Conservation (phyloP, 2,113 vertebrate genomes). For the Lophochroa leadbeateri region DNA sequence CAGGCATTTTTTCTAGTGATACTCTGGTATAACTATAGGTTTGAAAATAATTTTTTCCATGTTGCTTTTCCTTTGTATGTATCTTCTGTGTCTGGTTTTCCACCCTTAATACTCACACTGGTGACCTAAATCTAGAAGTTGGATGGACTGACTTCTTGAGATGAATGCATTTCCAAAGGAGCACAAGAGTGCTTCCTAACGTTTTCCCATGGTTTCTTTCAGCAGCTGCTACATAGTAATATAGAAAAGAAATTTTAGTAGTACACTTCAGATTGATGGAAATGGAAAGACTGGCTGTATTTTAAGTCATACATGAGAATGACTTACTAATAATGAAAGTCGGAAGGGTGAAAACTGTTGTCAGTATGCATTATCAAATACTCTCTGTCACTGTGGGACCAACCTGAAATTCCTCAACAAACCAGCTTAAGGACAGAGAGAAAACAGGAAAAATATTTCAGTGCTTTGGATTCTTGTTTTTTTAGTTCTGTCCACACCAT, state of each 20-base stretch:
- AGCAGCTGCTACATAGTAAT: not conserved
- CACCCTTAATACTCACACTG: not conserved
- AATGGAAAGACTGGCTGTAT: not conserved
- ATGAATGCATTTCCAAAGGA: not conserved
- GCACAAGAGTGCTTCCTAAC: fast-evolving
- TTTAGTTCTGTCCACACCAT: not conserved
- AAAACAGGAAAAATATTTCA: not conserved
- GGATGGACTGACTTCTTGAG: not conserved
- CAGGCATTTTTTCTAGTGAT: not conserved
- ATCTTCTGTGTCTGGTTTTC: not conserved
- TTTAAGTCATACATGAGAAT: not conserved
- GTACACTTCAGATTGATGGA: not conserved
- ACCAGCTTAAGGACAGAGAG: not conserved
- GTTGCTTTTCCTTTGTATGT: not conserved
- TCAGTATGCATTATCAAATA: not conserved
- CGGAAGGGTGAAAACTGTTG: not conserved
- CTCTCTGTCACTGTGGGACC: not conserved
- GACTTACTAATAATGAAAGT: not conserved
- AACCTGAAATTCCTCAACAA: not conserved
- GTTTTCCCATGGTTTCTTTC: not conserved
- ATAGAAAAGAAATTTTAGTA: not conserved
- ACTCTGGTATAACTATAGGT: not conserved
- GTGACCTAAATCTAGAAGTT: not conserved
- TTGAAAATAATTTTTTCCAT: not conserved
- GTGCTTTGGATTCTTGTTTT: not conserved